phyloP scores from a whole-genome alignment of 2,797 vertebrate species.

The Labroides dimidiatus region DNA sequence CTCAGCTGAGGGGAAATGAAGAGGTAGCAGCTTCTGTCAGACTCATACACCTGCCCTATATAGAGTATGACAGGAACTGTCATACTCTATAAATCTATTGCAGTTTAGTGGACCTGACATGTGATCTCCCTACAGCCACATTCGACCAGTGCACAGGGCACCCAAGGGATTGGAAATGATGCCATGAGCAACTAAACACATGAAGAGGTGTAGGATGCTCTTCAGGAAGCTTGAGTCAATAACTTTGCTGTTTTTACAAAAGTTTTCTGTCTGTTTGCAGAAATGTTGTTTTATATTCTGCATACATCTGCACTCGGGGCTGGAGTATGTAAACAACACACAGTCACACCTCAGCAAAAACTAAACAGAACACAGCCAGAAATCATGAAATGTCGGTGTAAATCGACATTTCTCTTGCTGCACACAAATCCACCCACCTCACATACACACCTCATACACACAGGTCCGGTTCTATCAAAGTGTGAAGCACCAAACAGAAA shows the following conservation, averaged over 20 bases:
- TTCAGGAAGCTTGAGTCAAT: conserved; percentile 2
- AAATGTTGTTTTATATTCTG: conserved; percentile 24
- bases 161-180: conserved; percentile 17
- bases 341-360: conserved; percentile 9
- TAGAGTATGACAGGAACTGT: conserved; percentile 46
- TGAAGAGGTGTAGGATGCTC: conserved; percentile 24
- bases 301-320: neutral
- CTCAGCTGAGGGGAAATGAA: conserved; percentile 49
- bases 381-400: conserved; percentile 2
- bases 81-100: conserved; percentile 35
- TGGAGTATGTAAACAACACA: neutral
- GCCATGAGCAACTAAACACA: conserved; percentile 6
- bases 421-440: neutral
- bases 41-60: conserved; percentile 53
- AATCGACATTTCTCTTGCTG: conserved; percentile 13
- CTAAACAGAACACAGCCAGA: neutral
- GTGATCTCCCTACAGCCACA: conserved; percentile 13
- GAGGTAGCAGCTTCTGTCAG: conserved; percentile 49
- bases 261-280: conserved; percentile 4
- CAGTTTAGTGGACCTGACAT: conserved; percentile 30
- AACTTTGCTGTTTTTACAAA: conserved; percentile 21
- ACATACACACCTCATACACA: neutral
- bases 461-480: too few relatives aligned
- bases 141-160: conserved; percentile 9
- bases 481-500: too few relatives aligned